These are phyloP conservation scores for Champsocephalus esox DNA, from an alignment of 2,797 vertebrate species.

Conservation along the genomic window DNA sequence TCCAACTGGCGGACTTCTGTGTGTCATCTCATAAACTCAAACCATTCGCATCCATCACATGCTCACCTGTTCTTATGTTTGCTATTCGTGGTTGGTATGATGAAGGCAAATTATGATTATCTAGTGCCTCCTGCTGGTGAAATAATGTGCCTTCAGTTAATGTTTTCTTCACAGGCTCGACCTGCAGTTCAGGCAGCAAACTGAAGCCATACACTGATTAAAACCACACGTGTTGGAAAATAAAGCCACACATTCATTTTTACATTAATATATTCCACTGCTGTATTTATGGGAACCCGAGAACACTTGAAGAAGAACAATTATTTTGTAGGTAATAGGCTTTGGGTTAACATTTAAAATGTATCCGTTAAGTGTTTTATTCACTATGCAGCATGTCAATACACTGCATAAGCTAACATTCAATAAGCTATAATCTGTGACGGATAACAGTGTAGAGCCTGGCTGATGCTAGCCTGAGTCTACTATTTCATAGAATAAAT, in stretches of 20 bases:
- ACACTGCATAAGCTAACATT: background rate
- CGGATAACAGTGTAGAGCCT: constrained; percentile 6
- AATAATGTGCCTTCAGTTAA: constrained; percentile 40
- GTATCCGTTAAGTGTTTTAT: background rate
- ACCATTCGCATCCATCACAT: constrained; percentile 44
- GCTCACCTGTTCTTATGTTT: constrained; percentile 33
- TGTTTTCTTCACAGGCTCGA: constrained; percentile 40
- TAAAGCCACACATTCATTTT: constrained; percentile 14
- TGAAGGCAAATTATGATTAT: constrained; percentile 44
- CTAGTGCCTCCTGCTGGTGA: constrained; percentile 73
- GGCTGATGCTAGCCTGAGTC: constrained; percentile 6
- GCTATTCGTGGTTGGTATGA: constrained; percentile 33
- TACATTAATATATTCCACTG: background rate
- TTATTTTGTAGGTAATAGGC: no score
- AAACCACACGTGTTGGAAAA: background rate
- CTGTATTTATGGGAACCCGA: no score
- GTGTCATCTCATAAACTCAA: constrained; percentile 50
- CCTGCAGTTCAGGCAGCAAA: constrained; percentile 19
- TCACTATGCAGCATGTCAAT: background rate
- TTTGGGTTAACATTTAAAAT: no score
- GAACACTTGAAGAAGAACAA: no score
- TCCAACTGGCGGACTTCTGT: constrained; percentile 82
- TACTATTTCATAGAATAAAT: background rate
- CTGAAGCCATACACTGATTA: constrained; percentile 13
- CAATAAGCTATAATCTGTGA: background rate